phyloP scores from a whole-genome alignment of 2,797 vertebrate species.

The Orientallactaga sibirica region DNA sequence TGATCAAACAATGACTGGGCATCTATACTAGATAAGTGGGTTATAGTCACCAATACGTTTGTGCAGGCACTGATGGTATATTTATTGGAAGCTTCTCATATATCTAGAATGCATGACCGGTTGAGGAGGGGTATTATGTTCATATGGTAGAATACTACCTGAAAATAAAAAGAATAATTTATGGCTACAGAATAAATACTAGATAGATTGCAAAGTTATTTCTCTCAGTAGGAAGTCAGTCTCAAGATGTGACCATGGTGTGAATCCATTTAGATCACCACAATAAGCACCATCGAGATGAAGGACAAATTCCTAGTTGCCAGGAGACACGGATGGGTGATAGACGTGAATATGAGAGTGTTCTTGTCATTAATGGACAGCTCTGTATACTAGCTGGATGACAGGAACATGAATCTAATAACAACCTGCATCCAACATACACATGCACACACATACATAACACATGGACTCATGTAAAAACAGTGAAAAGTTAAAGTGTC shows the following conservation, averaged over 20 bases:
- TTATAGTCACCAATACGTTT: background rate
- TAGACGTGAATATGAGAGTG: background rate
- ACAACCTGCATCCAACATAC: background rate
- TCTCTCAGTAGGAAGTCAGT: background rate
- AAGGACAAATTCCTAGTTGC: background rate
- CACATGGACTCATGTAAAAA: background rate
- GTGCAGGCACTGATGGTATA: background rate
- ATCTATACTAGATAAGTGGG: background rate
- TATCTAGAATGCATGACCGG: background rate
- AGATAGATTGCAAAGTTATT: background rate
- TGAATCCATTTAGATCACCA: background rate
- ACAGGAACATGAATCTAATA: background rate
- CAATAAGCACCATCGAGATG: background rate
- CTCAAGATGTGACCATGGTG: background rate
- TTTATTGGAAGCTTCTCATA: background rate
- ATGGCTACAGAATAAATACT: background rate
- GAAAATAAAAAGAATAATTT: background rate
- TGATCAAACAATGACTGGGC: background rate
- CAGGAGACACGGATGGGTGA: background rate
- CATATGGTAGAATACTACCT: background rate
- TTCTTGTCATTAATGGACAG: background rate
- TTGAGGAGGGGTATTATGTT: background rate
- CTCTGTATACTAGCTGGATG: background rate
- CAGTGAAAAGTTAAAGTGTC: background rate
- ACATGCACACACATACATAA: background rate